phyloP scores from a whole-genome alignment of 2,888 invertebrate species.

The Dromius quadrimaculatus region DNA sequence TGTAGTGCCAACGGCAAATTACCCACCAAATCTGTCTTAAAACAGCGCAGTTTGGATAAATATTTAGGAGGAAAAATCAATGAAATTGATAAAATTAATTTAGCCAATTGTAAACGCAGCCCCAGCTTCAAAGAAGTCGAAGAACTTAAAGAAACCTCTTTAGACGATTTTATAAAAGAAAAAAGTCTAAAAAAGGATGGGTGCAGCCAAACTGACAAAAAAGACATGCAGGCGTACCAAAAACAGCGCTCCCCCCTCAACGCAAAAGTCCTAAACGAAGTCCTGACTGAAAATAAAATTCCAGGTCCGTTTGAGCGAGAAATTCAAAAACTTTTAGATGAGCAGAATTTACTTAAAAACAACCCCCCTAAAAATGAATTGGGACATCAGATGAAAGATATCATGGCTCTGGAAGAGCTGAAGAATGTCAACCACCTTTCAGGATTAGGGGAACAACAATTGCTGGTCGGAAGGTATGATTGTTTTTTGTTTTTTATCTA shows the following conservation, averaged over 20 bases:
- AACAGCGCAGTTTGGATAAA: constrained; percentile 63
- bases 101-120: constrained; percentile 61
- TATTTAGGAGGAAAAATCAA: constrained; percentile 58
- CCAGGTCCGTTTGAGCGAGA: constrained; percentile 82
- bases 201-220: constrained; percentile 76
- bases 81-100: constrained; percentile 63
- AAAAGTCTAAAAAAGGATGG: constrained; percentile 74
- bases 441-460: constrained; percentile 54
- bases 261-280: constrained; percentile 40
- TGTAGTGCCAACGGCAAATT: constrained; percentile 61
- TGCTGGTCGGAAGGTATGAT: constrained; percentile 58
- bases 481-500: too few relatives aligned
- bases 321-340: constrained; percentile 82
- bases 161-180: constrained; percentile 68
- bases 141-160: constrained; percentile 63
- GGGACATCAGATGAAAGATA: constrained; percentile 73
- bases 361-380: constrained; percentile 73
- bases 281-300: constrained; percentile 55
- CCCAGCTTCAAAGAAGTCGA: constrained; percentile 67
- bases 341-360: constrained; percentile 75
- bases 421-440: constrained; percentile 60
- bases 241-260: constrained; percentile 57
- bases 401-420: constrained; percentile 68
- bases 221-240: constrained; percentile 68
- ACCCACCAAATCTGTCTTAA: constrained; percentile 55